Evolutionary conservation across 2,797 vertebrate species (phyloP).

Genomic region (Tauraco hartlaubi): DNA sequence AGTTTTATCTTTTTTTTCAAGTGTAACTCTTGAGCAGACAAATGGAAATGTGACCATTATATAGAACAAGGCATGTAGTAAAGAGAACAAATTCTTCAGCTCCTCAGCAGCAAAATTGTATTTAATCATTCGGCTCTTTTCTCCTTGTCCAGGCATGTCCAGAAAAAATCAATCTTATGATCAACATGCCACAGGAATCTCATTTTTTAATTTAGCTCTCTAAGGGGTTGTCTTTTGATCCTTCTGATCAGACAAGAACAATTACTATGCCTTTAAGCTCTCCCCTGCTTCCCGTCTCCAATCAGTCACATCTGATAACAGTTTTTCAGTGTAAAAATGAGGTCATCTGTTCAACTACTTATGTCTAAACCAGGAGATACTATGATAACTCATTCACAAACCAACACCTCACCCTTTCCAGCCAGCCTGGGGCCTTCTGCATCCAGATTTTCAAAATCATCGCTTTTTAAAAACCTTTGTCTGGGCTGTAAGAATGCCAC

Average conservation of each 20-base stretch:
- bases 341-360: neutral
- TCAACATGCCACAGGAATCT: conserved; percentile 3
- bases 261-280: conserved; percentile 27
- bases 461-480: neutral
- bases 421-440: neutral
- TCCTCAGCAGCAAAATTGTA: neutral
- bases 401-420: neutral
- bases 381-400: neutral
- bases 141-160: neutral
- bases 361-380: neutral
- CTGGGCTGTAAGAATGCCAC: neutral
- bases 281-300: neutral
- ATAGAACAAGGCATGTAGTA: neutral
- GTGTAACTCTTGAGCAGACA: neutral
- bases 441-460: neutral
- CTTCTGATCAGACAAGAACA: conserved; percentile 45
- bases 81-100: neutral
- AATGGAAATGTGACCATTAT: neutral
- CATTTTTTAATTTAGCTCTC: neutral
- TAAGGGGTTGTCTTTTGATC: conserved; percentile 17
- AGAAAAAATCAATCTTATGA: conserved; percentile 31
- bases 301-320: conserved; percentile 20
- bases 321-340: conserved; percentile 12
- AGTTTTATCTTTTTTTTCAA: neutral
- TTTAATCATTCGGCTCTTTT: conserved; percentile 17